Percentiles rank a stretch among this genome's conserved stretches.
Conservation (phyloP, 2,888 invertebrate species). For the Rotaria sp. region DNA sequence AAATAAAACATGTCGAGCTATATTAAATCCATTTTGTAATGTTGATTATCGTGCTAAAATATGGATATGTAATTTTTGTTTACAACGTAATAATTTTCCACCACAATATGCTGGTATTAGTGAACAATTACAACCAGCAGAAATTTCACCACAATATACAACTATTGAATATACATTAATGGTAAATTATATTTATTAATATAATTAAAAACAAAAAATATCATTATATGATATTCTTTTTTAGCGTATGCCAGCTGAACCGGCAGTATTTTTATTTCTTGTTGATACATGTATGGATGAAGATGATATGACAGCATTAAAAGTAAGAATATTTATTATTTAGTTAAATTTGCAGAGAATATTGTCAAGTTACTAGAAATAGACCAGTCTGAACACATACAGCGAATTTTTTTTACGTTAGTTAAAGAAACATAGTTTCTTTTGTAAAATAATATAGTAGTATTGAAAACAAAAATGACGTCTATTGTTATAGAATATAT, state of each 20-base stretch:
- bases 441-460: no score
- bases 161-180: constrained; percentile 89
- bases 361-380: no score
- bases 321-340: constrained; percentile 61
- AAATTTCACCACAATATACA: constrained; percentile 88
- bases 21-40: constrained; percentile 76
- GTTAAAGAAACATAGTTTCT: no score
- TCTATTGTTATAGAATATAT: no score
- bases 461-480: no score
- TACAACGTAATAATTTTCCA: constrained; percentile 93
- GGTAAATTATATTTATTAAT: background rate
- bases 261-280: constrained; percentile 90
- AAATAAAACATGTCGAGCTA: constrained; percentile 81
- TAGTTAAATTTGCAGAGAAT: no score
- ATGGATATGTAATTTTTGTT: constrained; percentile 98
- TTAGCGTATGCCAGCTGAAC: constrained; percentile 65
- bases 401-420: no score
- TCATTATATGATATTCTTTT: background rate
- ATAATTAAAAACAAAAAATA: background rate
- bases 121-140: constrained; percentile 94
- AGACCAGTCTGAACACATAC: no score
- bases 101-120: constrained; percentile 96
- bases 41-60: constrained; percentile 92
- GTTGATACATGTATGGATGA: constrained; percentile 97
- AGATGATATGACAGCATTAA: constrained; percentile 86